These are phyloP conservation scores for Drosophila quinaria DNA, from an alignment of 2,888 invertebrate genomes.

Conservation along the genomic window DNA sequence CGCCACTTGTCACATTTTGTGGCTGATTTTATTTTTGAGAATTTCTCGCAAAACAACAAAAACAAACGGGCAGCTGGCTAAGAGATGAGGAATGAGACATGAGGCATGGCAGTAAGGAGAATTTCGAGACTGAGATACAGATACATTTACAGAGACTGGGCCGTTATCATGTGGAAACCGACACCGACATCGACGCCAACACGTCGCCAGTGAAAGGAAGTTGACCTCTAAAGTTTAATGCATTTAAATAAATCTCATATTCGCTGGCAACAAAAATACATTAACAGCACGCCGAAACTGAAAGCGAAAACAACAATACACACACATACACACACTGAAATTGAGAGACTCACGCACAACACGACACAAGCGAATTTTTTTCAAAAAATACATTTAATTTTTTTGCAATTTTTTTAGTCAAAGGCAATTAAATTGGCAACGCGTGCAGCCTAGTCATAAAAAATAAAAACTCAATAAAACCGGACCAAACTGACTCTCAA, in stretches of 20 bases:
- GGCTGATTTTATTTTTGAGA: slow-evolving; percentile 65
- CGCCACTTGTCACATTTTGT: slow-evolving; percentile 79
- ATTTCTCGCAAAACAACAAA: slow-evolving; percentile 30
- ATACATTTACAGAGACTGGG: slow-evolving; percentile 19
- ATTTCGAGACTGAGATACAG: slow-evolving; percentile 29
- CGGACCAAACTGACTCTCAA: slow-evolving; percentile 5
- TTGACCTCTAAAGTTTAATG: slow-evolving; percentile 84
- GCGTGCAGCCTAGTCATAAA: slow-evolving; percentile 76
- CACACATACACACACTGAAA: slow-evolving; percentile 5
- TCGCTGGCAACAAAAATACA: slow-evolving; percentile 27
- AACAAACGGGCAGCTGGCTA: background rate
- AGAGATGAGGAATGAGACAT: slow-evolving; percentile 1
- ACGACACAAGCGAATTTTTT: slow-evolving; percentile 15
- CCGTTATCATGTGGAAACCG: slow-evolving; percentile 67
- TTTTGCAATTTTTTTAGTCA: slow-evolving; percentile 70
- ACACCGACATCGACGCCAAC: slow-evolving; percentile 55
- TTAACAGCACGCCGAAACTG: slow-evolving; percentile 60
- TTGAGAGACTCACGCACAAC: slow-evolving; percentile 38
- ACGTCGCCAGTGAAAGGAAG: slow-evolving; percentile 81
- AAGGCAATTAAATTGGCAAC: slow-evolving; percentile 73
- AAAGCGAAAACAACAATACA: slow-evolving; percentile 69
- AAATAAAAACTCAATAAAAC: slow-evolving; percentile 46
- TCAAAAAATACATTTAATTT: slow-evolving; percentile 18
- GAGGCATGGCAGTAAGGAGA: slow-evolving; percentile 6
- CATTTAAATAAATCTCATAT: slow-evolving; percentile 80